These are phyloP conservation scores for Scylla paramamosain DNA, from an alignment of 1,140 invertebrate genomes.

Conservation along the genomic window DNA sequence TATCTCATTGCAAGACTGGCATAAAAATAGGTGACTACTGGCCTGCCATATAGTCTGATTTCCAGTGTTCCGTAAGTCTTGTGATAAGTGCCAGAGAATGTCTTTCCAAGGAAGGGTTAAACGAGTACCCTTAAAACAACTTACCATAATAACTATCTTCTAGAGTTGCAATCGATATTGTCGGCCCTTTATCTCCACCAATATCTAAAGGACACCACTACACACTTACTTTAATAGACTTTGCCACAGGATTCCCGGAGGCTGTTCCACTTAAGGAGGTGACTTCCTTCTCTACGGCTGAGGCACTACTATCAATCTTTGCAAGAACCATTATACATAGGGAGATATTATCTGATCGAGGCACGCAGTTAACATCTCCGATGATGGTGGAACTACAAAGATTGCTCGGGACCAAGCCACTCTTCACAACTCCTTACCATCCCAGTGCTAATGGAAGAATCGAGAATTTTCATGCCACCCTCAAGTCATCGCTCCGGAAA, in stretches of 20 bases:
- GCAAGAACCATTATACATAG: background rate
- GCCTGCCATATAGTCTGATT: background rate
- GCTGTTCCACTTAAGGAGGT: constrained; percentile 21
- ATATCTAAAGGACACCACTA: constrained; percentile 11
- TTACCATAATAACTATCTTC: background rate
- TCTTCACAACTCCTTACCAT: constrained; percentile 31
- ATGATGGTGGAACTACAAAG: background rate
- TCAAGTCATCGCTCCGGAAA: background rate
- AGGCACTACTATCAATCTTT: background rate
- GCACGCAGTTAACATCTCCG: constrained; percentile 15
- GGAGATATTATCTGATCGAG: constrained; percentile 27
- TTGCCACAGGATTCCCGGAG: constrained; percentile 25
- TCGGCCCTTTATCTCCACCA: background rate
- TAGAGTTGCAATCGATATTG: background rate
- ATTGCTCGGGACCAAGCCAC: background rate
- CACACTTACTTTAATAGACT: constrained; percentile 30
- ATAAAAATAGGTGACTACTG: constrained; percentile 27
- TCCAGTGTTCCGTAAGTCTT: background rate
- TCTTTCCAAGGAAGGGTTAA: background rate
- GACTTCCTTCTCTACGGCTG: background rate
- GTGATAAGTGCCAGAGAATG: constrained; percentile 42
- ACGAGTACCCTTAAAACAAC: background rate
- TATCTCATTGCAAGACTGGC: background rate
- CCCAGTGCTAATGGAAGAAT: constrained; percentile 38
- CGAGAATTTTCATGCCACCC: background rate